These are phyloP conservation scores for Ellobium chinense DNA, from an alignment of 2,888 invertebrate genomes.

Conservation along the genomic window DNA sequence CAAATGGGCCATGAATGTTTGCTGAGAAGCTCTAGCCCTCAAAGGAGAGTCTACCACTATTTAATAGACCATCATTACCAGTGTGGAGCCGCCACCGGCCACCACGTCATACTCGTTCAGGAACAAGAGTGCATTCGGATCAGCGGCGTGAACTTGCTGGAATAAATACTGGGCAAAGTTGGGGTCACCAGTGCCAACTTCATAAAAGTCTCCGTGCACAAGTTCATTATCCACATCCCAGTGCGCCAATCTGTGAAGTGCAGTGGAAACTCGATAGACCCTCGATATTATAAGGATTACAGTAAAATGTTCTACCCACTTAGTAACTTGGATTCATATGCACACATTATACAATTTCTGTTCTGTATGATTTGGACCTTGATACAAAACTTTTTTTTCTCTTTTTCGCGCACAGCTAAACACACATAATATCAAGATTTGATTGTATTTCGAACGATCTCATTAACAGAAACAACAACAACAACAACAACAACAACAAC, in stretches of 20 bases:
- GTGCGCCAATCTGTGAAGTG: conserved; percentile 58
- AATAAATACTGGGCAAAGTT: conserved; percentile 62
- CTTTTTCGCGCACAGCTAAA: no score
- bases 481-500: no score
- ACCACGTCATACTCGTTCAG: conserved; percentile 64
- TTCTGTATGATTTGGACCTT: not conserved
- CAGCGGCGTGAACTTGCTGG: conserved; percentile 52
- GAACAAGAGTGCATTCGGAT: conserved; percentile 58
- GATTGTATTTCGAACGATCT: no score
- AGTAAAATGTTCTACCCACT: no score
- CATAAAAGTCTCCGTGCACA: conserved; percentile 63
- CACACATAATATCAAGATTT: no score
- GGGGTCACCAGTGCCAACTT: conserved; percentile 53
- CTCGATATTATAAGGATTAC: no score
- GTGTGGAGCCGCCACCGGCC: not conserved
- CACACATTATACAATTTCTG: not conserved
- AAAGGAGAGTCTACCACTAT: no score
- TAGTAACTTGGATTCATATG: not conserved
- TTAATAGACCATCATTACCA: no score
- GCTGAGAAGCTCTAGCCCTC: no score
- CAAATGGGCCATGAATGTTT: no score
- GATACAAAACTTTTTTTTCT: not conserved
- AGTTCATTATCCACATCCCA: conserved; percentile 73
- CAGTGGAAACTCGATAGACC: not conserved
- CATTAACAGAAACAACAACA: no score